A percentile compares a stretch with the other conserved stretches of the same genome.
phyloP scores from a whole-genome alignment of 2,888 invertebrate species.

The Crocallis elinguaria region DNA sequence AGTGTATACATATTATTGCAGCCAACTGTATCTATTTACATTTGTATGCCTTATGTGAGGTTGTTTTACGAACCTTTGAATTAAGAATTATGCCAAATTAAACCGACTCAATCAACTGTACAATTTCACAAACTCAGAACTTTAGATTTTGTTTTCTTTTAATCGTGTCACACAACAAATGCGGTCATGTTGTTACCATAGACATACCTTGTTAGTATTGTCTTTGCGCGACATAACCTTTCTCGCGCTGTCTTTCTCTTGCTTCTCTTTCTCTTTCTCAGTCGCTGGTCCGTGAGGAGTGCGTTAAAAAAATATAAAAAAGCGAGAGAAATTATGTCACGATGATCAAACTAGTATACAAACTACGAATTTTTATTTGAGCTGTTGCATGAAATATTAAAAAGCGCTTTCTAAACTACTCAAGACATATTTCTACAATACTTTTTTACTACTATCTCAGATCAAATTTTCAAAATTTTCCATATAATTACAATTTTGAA shows the following conservation, averaged over 20 bases:
- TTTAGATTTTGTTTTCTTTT: background rate
- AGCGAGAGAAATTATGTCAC: slow-evolving; percentile 43
- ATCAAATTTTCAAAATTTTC: no score
- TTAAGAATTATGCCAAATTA: no score
- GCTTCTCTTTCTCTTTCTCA: slow-evolving; percentile 31
- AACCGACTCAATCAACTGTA: background rate
- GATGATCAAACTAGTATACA: slow-evolving; percentile 2
- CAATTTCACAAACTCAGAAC: background rate
- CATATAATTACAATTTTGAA: no score
- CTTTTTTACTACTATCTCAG: background rate
- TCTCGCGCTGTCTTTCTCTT: slow-evolving; percentile 31
- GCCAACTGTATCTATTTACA: no score
- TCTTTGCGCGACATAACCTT: slow-evolving; percentile 42
- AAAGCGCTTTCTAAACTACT: background rate
- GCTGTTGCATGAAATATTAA: background rate
- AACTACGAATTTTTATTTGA: background rate
- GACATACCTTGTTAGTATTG: slow-evolving; percentile 36
- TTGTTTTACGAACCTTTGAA: no score
- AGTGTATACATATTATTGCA: no score
- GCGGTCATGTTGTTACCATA: slow-evolving; percentile 6
- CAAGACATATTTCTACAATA: background rate
- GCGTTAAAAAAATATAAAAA: slow-evolving; percentile 31
- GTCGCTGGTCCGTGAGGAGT: slow-evolving; percentile 28
- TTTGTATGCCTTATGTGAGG: no score
- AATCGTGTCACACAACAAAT: slow-evolving; percentile 4